phyloP scores from a whole-genome alignment of 2,113 vertebrate species.

The Hystrix brachyura region DNA sequence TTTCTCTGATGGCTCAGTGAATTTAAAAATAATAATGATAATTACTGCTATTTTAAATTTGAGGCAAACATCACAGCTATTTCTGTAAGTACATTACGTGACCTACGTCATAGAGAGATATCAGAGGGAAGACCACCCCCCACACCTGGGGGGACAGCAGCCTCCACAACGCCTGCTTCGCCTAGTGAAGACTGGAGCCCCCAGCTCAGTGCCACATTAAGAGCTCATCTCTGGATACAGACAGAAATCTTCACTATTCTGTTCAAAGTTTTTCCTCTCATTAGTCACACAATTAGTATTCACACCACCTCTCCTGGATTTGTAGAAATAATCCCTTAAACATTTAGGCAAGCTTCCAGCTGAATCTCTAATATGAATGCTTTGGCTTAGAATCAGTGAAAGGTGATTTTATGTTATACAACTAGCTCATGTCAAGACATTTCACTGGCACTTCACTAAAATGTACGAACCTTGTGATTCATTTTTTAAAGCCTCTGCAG shows the following conservation, averaged over 20 bases:
- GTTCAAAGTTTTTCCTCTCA: background rate
- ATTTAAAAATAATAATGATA: background rate
- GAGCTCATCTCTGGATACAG: background rate
- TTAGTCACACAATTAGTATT: conserved; percentile 67
- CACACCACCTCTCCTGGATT: conserved; percentile 33
- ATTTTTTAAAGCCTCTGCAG: conserved; percentile 67
- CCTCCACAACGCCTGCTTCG: background rate
- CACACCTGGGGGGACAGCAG: background rate
- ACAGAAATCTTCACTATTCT: background rate
- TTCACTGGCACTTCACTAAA: conserved; percentile 69
- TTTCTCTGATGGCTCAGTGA: background rate
- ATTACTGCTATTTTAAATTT: background rate
- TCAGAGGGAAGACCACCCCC: background rate
- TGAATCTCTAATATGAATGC: conserved; percentile 69
- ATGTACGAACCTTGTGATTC: conserved; percentile 46
- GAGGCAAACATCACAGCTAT: background rate
- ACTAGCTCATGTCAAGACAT: conserved; percentile 69
- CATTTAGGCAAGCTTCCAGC: conserved; percentile 59
- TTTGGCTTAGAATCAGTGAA: conserved; percentile 58
- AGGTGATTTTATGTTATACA: conserved; percentile 75
- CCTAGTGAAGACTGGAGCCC: background rate
- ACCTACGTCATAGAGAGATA: background rate
- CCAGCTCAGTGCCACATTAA: background rate
- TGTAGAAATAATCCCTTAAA: conserved; percentile 69
- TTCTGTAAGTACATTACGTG: background rate